Evolutionary conservation across 2,797 vertebrate genomes (phyloP).

Genomic region (Microchirus variegatus): DNA sequence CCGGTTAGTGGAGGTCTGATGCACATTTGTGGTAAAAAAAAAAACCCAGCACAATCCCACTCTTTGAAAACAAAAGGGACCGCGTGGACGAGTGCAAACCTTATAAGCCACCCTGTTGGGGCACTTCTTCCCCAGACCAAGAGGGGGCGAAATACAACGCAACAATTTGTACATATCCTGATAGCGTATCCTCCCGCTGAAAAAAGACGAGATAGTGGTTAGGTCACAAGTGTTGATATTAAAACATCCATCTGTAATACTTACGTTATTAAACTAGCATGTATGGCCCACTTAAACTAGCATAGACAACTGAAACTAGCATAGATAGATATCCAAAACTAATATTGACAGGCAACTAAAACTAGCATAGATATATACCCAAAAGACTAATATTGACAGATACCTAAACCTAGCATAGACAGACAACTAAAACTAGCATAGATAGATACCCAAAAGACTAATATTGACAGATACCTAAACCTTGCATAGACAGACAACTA

Average conservation of each 20-base stretch:
- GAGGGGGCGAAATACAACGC: slow-evolving; percentile 94
- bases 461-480: too few species aligned
- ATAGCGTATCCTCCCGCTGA: slow-evolving; percentile 95
- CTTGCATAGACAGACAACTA: too few species aligned
- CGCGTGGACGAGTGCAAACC: slow-evolving; percentile 86
- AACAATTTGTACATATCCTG: slow-evolving; percentile 99
- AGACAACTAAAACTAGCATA: too few species aligned
- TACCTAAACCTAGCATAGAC: too few species aligned
- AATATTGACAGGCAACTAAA: too few species aligned
- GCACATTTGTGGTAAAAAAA: slow-evolving; percentile 51
- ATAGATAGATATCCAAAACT: too few species aligned
- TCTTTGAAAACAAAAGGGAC: slow-evolving; percentile 52
- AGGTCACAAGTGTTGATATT: slow-evolving; percentile 57
- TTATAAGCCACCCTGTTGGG: slow-evolving; percentile 98
- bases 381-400: too few species aligned
- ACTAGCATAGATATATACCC: too few species aligned
- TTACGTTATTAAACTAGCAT: too few species aligned
- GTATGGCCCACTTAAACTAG: too few species aligned
- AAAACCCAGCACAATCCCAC: slow-evolving; percentile 59
- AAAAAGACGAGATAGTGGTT: slow-evolving; percentile 82
- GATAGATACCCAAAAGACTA: too few species aligned
- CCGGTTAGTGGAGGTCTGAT: slow-evolving; percentile 77
- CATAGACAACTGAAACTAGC: too few species aligned
- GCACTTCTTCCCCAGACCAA: slow-evolving; percentile 98
- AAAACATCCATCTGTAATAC: slow-evolving; percentile 5